phyloP scores from a whole-genome alignment of 2,797 vertebrate species.

The Galagoides demidoff region DNA sequence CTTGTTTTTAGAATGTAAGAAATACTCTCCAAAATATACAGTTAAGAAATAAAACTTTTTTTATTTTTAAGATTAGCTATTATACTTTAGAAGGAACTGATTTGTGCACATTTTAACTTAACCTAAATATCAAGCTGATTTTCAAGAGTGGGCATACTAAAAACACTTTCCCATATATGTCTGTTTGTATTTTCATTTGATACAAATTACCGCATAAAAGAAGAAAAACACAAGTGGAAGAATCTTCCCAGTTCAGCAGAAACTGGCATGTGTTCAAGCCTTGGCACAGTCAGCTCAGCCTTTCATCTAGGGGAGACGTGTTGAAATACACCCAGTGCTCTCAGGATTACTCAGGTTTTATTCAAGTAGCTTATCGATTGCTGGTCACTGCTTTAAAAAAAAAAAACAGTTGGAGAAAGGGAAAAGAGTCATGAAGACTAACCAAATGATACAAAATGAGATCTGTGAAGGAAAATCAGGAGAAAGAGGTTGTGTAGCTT shows the following conservation, averaged over 20 bases:
- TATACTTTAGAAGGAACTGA: background rate
- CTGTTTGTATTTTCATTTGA: slow-evolving; percentile 55
- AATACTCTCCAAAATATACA: background rate
- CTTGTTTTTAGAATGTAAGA: slow-evolving; percentile 63
- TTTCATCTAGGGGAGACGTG: slow-evolving; percentile 58
- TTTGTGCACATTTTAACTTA: slow-evolving; percentile 34
- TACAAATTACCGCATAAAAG: slow-evolving; percentile 33
- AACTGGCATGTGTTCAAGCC: slow-evolving; percentile 59
- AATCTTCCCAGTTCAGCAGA: slow-evolving; percentile 23
- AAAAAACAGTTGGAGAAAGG: slow-evolving; percentile 34
- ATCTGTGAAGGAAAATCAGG: slow-evolving; percentile 53
- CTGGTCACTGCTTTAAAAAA: slow-evolving; percentile 40
- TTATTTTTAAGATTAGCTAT: slow-evolving; percentile 56
- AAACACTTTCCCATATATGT: background rate
- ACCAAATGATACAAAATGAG: slow-evolving; percentile 51
- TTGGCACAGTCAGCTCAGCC: slow-evolving; percentile 52
- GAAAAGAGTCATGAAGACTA: slow-evolving; percentile 18
- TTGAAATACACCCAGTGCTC: slow-evolving; percentile 69
- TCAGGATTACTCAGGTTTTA: slow-evolving; percentile 54
- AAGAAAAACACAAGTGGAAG: slow-evolving; percentile 3
- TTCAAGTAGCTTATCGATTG: slow-evolving; percentile 57
- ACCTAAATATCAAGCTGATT: background rate
- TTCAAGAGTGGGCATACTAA: slow-evolving; percentile 35
- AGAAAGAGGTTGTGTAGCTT: slow-evolving; percentile 12
- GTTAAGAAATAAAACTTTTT: slow-evolving; percentile 47